These are phyloP conservation scores for Hemiscyllium ocellatum DNA, from an alignment of 2,113 vertebrate species.

Conservation along the genomic window DNA sequence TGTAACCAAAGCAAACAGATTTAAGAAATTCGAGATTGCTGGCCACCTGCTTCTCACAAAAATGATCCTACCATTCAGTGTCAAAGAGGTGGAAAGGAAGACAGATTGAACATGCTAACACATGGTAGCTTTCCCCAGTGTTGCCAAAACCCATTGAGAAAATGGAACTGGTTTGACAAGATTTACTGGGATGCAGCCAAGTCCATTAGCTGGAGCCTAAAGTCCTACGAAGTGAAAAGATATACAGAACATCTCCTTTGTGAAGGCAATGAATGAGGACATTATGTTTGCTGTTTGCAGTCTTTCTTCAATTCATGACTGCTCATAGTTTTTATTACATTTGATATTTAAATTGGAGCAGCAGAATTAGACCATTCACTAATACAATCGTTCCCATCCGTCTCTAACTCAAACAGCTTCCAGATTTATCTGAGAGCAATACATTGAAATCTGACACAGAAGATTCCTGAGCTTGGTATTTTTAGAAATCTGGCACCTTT, in stretches of 20 bases:
- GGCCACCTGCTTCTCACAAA: conserved; percentile 32
- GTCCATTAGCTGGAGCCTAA: background rate
- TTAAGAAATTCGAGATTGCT: background rate
- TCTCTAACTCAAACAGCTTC: background rate
- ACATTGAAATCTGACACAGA: conserved; percentile 2
- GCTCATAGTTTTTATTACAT: conserved; percentile 14
- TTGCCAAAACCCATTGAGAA: background rate
- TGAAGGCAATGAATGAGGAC: background rate
- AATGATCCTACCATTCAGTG: background rate
- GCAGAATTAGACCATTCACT: background rate
- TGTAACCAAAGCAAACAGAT: conserved; percentile 34
- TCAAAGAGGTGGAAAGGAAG: background rate
- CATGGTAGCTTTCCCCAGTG: background rate
- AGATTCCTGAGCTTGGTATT: conserved; percentile 13
- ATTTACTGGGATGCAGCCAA: conserved; percentile 9
- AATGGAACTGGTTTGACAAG: conserved; percentile 33
- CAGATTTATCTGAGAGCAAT: background rate
- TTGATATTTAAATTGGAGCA: conserved; percentile 21
- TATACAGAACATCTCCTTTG: conserved; percentile 18
- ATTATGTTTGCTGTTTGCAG: background rate
- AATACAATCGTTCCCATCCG: background rate
- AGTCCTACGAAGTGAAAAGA: background rate
- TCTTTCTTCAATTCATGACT: background rate
- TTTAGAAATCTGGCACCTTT: conserved; percentile 10
- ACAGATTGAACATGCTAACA: conserved; percentile 6